These are phyloP conservation scores for Odocoileus hemionus DNA, from an alignment of 2,113 vertebrate genomes.

Conservation along the genomic window DNA sequence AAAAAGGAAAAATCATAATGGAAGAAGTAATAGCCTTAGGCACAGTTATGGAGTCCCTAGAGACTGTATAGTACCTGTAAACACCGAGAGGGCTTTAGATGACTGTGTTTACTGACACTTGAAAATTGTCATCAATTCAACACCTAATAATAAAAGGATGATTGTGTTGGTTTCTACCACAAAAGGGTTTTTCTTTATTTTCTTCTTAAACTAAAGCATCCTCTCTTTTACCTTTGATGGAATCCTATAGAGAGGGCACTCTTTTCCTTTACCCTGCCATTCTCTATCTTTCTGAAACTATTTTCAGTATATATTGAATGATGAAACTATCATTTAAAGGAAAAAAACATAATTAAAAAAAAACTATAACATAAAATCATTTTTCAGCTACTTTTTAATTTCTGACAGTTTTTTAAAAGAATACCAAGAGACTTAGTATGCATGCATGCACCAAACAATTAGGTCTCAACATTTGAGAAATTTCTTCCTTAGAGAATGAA, in stretches of 20 bases:
- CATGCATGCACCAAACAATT: background rate
- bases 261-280: background rate
- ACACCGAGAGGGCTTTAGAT: background rate
- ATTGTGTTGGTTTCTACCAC: background rate
- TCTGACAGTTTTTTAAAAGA: background rate
- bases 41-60: background rate
- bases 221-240: background rate
- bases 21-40: constrained; percentile 33
- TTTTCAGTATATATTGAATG: background rate
- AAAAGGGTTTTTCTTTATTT: background rate
- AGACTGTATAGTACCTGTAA: background rate
- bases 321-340: background rate
- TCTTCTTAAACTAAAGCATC: background rate
- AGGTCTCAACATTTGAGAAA: background rate
- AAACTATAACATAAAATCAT: background rate
- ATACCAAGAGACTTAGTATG: background rate
- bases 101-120: background rate
- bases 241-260: background rate
- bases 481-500: background rate
- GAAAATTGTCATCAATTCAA: constrained; percentile 36
- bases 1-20: constrained; percentile 36
- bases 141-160: background rate
- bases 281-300: background rate
- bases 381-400: background rate
- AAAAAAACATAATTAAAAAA: background rate